Evolutionary conservation across 2,113 vertebrate species (phyloP).

Genomic region (Nycticorax nycticorax): DNA sequence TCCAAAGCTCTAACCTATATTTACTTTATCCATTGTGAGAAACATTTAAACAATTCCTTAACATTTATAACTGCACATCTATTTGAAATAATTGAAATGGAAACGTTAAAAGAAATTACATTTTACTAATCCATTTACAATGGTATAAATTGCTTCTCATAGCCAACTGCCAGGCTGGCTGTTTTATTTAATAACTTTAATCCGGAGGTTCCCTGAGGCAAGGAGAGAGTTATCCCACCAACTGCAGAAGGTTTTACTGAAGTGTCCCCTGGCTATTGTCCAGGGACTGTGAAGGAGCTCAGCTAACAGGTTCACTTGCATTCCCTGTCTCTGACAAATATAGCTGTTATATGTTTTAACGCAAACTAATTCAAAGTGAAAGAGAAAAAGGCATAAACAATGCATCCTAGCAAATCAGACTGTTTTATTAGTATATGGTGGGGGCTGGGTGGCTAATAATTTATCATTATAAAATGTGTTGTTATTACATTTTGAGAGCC

Average conservation of each 20-base stretch:
- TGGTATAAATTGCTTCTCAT: slow-evolving; percentile 68
- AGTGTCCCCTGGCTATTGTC: slow-evolving; percentile 55
- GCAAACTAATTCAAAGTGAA: neutral
- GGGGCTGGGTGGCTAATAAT: neutral
- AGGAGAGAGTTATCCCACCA: slow-evolving; percentile 71
- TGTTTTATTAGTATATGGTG: neutral
- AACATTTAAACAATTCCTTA: slow-evolving; percentile 59
- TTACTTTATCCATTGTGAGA: slow-evolving; percentile 35
- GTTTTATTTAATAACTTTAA: slow-evolving; percentile 73
- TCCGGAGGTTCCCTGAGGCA: slow-evolving; percentile 56
- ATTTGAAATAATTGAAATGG: slow-evolving; percentile 72
- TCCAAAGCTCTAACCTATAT: neutral
- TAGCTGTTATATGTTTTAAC: neutral
- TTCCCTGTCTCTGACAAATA: neutral
- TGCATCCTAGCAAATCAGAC: neutral
- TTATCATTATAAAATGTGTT: neutral
- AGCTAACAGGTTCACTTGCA: slow-evolving; percentile 1
- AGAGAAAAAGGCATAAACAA: neutral
- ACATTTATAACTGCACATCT: slow-evolving; percentile 64
- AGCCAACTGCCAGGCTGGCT: slow-evolving; percentile 61
- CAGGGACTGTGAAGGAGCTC: slow-evolving; percentile 18
- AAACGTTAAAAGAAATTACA: slow-evolving; percentile 64
- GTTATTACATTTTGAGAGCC: neutral
- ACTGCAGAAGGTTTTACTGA: slow-evolving; percentile 37
- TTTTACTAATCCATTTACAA: slow-evolving; percentile 69